Evolutionary conservation across 2,888 invertebrate genomes (phyloP), one percentile per base, ranked within the genome.

Genomic region (Himalopsyche anomala): DNA sequence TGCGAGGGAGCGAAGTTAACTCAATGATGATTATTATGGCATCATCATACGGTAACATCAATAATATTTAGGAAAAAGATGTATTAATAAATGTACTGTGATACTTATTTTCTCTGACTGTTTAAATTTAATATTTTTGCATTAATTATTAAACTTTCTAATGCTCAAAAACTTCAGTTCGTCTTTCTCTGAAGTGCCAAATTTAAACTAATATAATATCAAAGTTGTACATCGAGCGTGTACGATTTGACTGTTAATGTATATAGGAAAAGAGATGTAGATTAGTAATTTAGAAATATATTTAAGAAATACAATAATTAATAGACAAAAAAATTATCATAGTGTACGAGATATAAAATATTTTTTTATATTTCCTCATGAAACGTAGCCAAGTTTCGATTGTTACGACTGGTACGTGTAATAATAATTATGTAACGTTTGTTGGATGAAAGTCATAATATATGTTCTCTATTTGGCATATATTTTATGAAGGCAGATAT

Each of bases 71-170:
- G 74, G 81, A 83, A 85, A 86, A 81, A 85, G 56, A 86, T 87
- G 82, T 87, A 82, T 87, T 88, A 86, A 88, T 88, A 88, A 88
- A 88, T 88, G 88, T 88, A 87, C 88, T 88, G 88, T 88, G 88
- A 88, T 88, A 88, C 84, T 84, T 84, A 85, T 84, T 87, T 88
- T 85, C 84, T 88, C 86, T 86, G 86, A 87, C 86, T 87, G 86
- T 86, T 87, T 82, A 81, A 80, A 82, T 79, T 87, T 84, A 84
- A 87, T 87, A 87, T 87, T 87, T 85, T 87, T 74, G 80, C 80
- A 82, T 82, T 82, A 82, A 81, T 82, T 87, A 85, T 83, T 74
- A 74, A 83, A 85, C 55, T 81, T 74, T 87, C 62, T 69, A 85
- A 87, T 84, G 86, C 87, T 87, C 87, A 86, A 87, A 51, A 69